A percentile compares a stretch with the other conserved stretches of the same genome.
These are phyloP conservation scores for Drosophila lowei DNA, from an alignment of 1,140 invertebrate species.

Conservation along the genomic window DNA sequence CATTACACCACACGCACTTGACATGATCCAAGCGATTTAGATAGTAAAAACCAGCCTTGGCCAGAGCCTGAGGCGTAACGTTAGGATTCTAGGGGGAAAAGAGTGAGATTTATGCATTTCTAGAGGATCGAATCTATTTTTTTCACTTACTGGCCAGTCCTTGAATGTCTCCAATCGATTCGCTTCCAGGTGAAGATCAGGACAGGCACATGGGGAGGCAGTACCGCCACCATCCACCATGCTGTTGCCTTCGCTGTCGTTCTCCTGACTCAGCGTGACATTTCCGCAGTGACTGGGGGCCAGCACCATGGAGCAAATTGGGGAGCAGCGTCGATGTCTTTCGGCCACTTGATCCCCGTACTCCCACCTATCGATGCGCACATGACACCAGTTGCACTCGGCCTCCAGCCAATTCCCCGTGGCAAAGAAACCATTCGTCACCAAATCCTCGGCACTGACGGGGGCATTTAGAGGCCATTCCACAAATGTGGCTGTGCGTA, in stretches of 20 bases:
- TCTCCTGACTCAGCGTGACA: constrained; percentile 81
- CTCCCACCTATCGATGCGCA: constrained; percentile 89
- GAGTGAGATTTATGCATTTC: not conserved
- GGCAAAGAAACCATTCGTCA: constrained; percentile 92
- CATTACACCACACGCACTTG: constrained; percentile 91
- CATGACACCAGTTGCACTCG: constrained; percentile 90
- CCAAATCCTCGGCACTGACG: constrained; percentile 87
- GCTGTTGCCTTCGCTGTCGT: constrained; percentile 58
- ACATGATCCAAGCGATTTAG: constrained; percentile 86
- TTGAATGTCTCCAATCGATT: constrained; percentile 85
- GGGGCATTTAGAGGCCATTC: constrained; percentile 87
- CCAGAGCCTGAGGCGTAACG: constrained; percentile 88
- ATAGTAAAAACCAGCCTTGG: constrained; percentile 88
- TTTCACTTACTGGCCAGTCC: constrained; percentile 86
- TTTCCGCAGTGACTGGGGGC: constrained; percentile 86
- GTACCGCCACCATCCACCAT: constrained; percentile 40
- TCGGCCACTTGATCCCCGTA: constrained; percentile 86
- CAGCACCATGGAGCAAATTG: constrained; percentile 88
- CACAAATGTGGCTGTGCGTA: constrained; percentile 88
- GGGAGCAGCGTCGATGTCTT: constrained; percentile 84
- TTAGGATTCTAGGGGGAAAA: constrained; percentile 65
- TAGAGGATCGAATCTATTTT: not conserved
- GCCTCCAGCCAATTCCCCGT: constrained; percentile 87
- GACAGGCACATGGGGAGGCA: constrained; percentile 21
- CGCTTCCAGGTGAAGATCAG: constrained; percentile 68